Conservation (phyloP, 1,140 invertebrate genomes). For the Lasaia peninsularis region DNA sequence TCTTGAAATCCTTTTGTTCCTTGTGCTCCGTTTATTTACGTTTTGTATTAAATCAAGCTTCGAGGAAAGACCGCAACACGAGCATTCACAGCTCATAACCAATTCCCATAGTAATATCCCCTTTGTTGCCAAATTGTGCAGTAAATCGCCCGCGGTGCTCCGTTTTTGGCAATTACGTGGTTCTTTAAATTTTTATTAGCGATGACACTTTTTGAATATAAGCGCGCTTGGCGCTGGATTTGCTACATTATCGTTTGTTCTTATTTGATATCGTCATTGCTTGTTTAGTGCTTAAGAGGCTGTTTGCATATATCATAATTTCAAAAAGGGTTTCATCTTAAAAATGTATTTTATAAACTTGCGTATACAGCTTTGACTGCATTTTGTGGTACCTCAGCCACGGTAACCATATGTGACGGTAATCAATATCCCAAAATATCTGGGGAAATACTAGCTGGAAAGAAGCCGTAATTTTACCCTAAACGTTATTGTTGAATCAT, state of each 20-base stretch:
- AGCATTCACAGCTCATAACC: constrained; percentile 32
- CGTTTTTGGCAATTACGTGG: constrained; percentile 35
- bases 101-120: constrained; percentile 34
- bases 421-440: no score
- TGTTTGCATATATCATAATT: background rate
- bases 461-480: no score
- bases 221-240: constrained; percentile 9
- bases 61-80: constrained; percentile 11
- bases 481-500: no score
- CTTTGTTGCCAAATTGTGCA: constrained; percentile 41
- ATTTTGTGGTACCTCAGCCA: no score
- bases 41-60: constrained; percentile 24
- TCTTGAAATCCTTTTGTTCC: constrained; percentile 9
- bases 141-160: constrained; percentile 34
- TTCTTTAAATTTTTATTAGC: constrained; percentile 40
- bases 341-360: no score
- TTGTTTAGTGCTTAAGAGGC: constrained; percentile 3
- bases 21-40: constrained; percentile 12
- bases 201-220: constrained; percentile 31
- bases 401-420: no score
- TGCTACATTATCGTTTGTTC: constrained; percentile 12
- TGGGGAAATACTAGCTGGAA: no score
- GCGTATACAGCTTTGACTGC: no score
- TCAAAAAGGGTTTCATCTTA: background rate
- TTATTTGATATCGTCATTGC: constrained; percentile 7